These are phyloP conservation scores for Ophion obscuratus DNA, from an alignment of 2,888 invertebrate species.

Conservation along the genomic window DNA sequence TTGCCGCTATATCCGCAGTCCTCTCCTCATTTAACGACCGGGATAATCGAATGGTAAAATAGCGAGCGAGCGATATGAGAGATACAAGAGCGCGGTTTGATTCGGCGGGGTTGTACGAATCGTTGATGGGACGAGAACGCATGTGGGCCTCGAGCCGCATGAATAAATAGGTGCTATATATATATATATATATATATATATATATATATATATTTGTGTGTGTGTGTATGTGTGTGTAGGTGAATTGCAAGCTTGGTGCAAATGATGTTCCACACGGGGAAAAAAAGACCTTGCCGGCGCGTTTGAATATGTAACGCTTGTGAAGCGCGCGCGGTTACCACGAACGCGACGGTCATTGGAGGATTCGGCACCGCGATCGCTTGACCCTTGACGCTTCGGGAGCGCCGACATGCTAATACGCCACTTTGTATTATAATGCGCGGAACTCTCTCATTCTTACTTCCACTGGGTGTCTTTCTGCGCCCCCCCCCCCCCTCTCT, in stretches of 20 bases:
- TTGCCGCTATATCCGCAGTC: too few relatives aligned
- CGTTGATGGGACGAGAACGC: background rate
- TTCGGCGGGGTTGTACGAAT: background rate
- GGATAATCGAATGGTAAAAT: too few relatives aligned
- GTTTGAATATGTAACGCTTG: constrained; percentile 63
- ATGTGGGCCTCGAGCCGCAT: background rate
- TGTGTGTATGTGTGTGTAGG: background rate
- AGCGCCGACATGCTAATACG: constrained; percentile 78
- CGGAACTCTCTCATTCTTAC: constrained; percentile 7
- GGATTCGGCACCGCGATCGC: constrained; percentile 57
- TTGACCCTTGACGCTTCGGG: constrained; percentile 64
- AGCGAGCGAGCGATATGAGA: background rate
- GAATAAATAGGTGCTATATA: constrained; percentile 22
- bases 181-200: background rate
- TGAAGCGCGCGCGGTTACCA: constrained; percentile 53
- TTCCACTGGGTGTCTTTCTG: background rate
- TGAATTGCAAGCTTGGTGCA: constrained; percentile 23
- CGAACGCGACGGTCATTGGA: constrained; percentile 55
- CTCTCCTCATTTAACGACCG: too few relatives aligned
- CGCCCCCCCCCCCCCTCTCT: too few relatives aligned
- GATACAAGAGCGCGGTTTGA: background rate
- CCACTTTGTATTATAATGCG: constrained; percentile 82
- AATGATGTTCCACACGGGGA: constrained; percentile 55
- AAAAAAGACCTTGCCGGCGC: constrained; percentile 54
- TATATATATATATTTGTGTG: background rate